phyloP scores from a whole-genome alignment of 1,140 invertebrate genomes.

The Theocolax elegans region DNA sequence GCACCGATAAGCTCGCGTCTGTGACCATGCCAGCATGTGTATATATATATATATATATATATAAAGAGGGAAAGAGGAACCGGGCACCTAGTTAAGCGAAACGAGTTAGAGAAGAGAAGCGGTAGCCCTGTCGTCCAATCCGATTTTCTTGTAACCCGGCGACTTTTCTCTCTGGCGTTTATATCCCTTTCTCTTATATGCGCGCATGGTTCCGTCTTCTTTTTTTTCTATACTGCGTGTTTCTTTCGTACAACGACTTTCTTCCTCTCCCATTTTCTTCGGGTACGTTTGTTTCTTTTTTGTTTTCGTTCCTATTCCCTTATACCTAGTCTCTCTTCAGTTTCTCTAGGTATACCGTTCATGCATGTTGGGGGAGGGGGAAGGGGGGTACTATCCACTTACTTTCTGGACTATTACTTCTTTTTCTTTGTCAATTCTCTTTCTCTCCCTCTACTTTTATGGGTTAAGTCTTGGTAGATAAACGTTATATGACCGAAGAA shows the following conservation, averaged over 20 bases:
- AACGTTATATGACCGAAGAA: slow-evolving; percentile 29
- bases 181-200: background rate
- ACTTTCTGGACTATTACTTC: slow-evolving; percentile 9
- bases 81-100: slow-evolving; percentile 27
- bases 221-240: too few relatives aligned
- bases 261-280: background rate
- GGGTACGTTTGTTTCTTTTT: background rate
- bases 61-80: background rate
- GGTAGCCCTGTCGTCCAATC: slow-evolving; percentile 21
- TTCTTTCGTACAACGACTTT: background rate
- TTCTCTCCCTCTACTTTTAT: background rate
- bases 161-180: background rate
- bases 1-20: background rate
- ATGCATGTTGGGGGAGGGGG: slow-evolving; percentile 23
- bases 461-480: slow-evolving; percentile 8
- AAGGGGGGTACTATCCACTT: slow-evolving; percentile 18
- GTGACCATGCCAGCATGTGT: too few relatives aligned
- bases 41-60: too few relatives aligned
- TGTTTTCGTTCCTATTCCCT: background rate
- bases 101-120: background rate
- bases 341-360: background rate
- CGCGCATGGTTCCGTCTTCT: background rate
- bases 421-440: slow-evolving; percentile 3
- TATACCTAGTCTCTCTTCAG: too few relatives aligned
- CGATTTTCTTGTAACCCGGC: slow-evolving; percentile 21